A percentile compares a stretch with the other conserved stretches of the same genome.
phyloP scores from a whole-genome alignment of 2,113 vertebrate genomes.

The Alosa alosa region DNA sequence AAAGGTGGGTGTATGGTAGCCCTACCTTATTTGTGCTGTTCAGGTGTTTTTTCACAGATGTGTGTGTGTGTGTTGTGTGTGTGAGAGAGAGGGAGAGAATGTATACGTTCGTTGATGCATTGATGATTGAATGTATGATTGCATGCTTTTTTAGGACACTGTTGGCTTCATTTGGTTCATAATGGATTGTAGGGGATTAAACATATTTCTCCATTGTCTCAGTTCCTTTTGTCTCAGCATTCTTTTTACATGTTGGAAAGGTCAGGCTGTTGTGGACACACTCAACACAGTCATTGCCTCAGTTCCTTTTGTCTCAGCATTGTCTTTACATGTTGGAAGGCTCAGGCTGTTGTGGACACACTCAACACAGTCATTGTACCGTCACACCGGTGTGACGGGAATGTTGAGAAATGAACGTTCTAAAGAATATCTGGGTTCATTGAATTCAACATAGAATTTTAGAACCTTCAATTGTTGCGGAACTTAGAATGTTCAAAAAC shows the following conservation, averaged over 20 bases:
- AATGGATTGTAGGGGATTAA: not conserved
- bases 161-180: not conserved
- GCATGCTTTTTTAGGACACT: not conserved
- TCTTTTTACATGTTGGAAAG: not conserved
- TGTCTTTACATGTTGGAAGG: not conserved
- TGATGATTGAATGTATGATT: not conserved
- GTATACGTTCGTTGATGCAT: not conserved
- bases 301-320: not conserved
- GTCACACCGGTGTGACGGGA: too few relatives aligned
- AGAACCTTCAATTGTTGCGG: too few relatives aligned
- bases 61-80: not conserved
- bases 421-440: too few relatives aligned
- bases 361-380: not conserved
- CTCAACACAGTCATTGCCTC: not conserved
- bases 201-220: not conserved
- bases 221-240: not conserved
- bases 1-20: not conserved
- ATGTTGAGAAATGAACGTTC: too few relatives aligned
- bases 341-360: not conserved
- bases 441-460: too few relatives aligned
- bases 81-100: not conserved
- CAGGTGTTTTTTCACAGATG: not conserved
- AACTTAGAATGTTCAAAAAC: too few relatives aligned
- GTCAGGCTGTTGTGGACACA: not conserved
- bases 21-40: not conserved